phyloP scores from a whole-genome alignment of 1,140 invertebrate species.

The Lanistes nyassanus region DNA sequence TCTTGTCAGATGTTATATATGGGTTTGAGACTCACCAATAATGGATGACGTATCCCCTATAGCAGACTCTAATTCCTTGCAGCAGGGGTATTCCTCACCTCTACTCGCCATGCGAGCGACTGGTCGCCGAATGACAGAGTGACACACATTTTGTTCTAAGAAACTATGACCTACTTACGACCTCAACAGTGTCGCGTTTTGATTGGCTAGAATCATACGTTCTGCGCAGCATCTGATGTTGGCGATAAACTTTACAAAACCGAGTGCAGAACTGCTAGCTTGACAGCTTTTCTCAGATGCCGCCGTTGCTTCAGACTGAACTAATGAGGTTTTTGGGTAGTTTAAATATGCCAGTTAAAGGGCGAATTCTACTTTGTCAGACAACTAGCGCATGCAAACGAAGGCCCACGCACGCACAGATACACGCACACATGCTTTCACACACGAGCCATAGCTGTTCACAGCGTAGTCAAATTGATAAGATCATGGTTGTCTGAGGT shows the following conservation, averaged over 20 bases:
- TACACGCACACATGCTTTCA: no score
- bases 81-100: not conserved
- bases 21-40: not conserved
- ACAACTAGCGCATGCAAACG: no score
- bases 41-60: not conserved
- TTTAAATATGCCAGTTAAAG: no score
- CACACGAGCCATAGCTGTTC: not conserved
- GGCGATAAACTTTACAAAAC: conserved; percentile 9
- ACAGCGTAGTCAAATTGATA: not conserved
- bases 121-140: conserved; percentile 26
- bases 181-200: conserved; percentile 23
- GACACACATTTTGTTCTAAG: conserved; percentile 23
- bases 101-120: conserved; percentile 25
- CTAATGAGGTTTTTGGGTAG: no score
- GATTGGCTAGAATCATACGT: conserved; percentile 10
- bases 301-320: no score
- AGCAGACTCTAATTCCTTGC: not conserved
- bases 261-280: not conserved
- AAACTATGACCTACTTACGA: conserved; percentile 29
- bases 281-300: no score
- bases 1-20: not conserved
- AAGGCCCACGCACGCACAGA: no score
- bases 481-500: not conserved
- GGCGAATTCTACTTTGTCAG: no score
- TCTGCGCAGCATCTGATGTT: not conserved